Conservation (phyloP, 2,888 invertebrate species). For the Ornithoptera alexandrae region DNA sequence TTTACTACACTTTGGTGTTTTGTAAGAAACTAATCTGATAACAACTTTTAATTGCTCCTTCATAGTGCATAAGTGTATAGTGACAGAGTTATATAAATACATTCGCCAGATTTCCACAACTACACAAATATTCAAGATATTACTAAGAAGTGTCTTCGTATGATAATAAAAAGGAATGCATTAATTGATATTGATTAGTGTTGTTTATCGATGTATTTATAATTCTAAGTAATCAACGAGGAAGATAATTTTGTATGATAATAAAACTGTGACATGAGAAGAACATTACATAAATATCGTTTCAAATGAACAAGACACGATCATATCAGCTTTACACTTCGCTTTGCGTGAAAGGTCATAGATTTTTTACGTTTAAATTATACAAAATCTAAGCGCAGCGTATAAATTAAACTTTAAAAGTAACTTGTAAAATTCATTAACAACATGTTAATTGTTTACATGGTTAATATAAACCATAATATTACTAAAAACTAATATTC, state of each 20-base stretch:
- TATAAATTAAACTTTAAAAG: neutral
- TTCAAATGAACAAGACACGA: neutral
- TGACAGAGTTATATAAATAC: neutral
- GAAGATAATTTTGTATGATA: neutral
- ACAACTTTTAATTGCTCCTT: too few species aligned
- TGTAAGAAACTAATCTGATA: too few species aligned
- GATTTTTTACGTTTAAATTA: neutral
- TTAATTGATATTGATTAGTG: neutral
- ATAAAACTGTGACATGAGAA: neutral
- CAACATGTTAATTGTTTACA: neutral
- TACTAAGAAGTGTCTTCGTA: neutral
- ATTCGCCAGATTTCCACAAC: neutral
- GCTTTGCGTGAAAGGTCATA: slow-evolving; percentile 6
- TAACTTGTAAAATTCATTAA: neutral
- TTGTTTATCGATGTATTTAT: neutral
- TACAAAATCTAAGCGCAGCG: neutral
- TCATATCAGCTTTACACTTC: neutral
- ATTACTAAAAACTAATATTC: too few species aligned
- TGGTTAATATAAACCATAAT: neutral
- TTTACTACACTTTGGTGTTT: too few species aligned
- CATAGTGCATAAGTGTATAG: too few species aligned
- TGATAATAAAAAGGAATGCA: neutral
- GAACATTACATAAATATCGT: neutral
- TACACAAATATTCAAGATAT: neutral
- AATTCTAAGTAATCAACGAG: neutral